phyloP scores from a whole-genome alignment of 2,888 invertebrate species.

The Yponomeuta plumbellus region DNA sequence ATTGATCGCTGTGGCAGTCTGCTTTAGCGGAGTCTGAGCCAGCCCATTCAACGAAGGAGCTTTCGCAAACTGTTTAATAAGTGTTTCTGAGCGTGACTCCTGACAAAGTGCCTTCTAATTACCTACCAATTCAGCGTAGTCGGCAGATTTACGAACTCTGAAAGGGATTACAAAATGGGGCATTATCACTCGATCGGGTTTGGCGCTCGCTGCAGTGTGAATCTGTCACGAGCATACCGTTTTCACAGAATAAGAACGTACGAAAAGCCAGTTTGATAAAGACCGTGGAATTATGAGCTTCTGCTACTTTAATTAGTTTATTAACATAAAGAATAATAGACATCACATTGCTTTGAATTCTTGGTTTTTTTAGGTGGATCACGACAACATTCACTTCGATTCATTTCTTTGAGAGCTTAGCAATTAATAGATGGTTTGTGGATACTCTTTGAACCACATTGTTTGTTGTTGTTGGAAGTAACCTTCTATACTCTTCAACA shows the following conservation, averaged over 20 bases:
- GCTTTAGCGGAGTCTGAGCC: neutral
- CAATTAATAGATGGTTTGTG: too few species aligned
- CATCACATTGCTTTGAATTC: too few species aligned
- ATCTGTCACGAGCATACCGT: conserved; percentile 22
- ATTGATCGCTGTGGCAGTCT: neutral
- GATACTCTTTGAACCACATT: too few species aligned
- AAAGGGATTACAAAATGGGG: conserved; percentile 39
- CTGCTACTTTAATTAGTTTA: too few species aligned
- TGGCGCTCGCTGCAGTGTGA: conserved; percentile 22
- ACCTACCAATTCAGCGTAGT: conserved; percentile 45
- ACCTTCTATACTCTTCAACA: neutral
- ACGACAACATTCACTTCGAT: too few species aligned
- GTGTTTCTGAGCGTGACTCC: conserved; percentile 44
- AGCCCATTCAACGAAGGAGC: conserved; percentile 25
- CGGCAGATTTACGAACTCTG: conserved; percentile 30
- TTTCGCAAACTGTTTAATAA: conserved; percentile 25
- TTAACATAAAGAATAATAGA: too few species aligned
- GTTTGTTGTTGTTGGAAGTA: too few species aligned
- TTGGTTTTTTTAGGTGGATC: too few species aligned
- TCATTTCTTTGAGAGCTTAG: too few species aligned
- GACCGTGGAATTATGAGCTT: too few species aligned
- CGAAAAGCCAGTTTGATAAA: neutral
- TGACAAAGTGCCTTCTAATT: conserved; percentile 47
- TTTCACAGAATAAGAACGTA: neutral
- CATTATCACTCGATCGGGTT: conserved; percentile 21